A percentile compares a stretch with the other conserved stretches of the same genome.
phyloP scores from a whole-genome alignment of 2,888 invertebrate species.

The Harpalus rubripes region DNA sequence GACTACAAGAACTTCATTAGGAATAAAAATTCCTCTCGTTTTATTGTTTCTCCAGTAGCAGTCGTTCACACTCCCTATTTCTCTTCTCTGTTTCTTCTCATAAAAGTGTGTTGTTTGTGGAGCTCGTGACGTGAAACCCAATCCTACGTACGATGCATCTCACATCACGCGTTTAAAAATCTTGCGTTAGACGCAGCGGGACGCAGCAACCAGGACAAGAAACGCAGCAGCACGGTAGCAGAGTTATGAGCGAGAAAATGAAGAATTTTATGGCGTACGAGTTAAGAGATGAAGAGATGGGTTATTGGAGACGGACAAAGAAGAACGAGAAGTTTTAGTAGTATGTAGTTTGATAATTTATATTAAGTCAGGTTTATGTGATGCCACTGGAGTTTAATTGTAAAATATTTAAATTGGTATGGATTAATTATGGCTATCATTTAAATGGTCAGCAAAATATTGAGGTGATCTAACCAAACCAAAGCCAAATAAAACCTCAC shows the following conservation, averaged over 20 bases:
- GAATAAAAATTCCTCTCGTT: neutral
- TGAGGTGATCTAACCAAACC: too few relatives aligned
- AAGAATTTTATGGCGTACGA: slow-evolving; percentile 2
- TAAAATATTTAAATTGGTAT: neutral
- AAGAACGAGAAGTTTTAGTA: neutral
- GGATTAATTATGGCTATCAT: too few relatives aligned
- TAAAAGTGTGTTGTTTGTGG: slow-evolving; percentile 37
- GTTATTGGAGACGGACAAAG: neutral
- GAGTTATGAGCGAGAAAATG: slow-evolving; percentile 13
- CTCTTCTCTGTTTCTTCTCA: too few relatives aligned
- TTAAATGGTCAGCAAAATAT: too few relatives aligned
- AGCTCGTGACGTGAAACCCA: slow-evolving; percentile 31
- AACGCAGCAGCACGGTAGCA: slow-evolving; percentile 39
- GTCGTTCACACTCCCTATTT: neutral
- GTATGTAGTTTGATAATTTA: neutral
- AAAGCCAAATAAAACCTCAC: too few relatives aligned
- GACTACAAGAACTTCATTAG: neutral
- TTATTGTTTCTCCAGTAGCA: neutral
- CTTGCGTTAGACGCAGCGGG: slow-evolving; percentile 34
- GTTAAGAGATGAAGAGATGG: neutral
- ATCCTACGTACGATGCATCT: neutral
- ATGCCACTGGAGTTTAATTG: neutral
- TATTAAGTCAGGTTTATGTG: neutral
- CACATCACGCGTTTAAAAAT: neutral
- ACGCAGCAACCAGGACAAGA: slow-evolving; percentile 1